Evolutionary conservation across 1,140 invertebrate genomes (phyloP), one percentile per base, ranked within the genome.

Genomic region (Trichonephila inaurata): DNA sequence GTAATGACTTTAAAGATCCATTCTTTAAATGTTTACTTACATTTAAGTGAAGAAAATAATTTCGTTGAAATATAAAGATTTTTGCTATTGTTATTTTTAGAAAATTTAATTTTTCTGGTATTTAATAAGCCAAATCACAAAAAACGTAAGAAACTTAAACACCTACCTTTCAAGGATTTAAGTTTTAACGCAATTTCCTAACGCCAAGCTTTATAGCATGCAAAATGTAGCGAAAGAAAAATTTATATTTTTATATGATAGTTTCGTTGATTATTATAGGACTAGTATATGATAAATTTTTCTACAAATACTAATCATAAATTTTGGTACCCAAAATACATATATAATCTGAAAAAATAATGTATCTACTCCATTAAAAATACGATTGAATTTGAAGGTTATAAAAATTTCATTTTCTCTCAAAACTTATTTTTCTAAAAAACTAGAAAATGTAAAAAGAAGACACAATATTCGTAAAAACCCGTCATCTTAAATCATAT

Each of bases 201-300:
- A 72, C 77, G 83, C 91, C 82, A 92, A 92, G 91, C 82, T 66
- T 87, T 92, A 87, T 44, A 87, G 64, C 91, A 92, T 92, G 91
- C 91, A 92, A 92, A 87, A 72, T 85, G 82, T 91, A 61, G 69
- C 19, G 58, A 58, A 24, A 69, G n/a, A 58, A 21, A 58, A 51
- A 28, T 85, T 58, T 60, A 51, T 51, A 51, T 2, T 51, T 12
- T 51, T 51, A 5, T 40, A 40, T 51, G 51, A 51, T 51, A 12
- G 7, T 51, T 51, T 12, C 51, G 51, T 51, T 51, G 51, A 51
- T 51, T 10, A 51, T 51, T 51, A 51, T 10, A 51, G 7, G 0
- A 51, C 51, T 51, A 51, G 5, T 0, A 51, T 51, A 51, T 51
- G 10, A 51, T 10, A 10, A 7, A 51, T 51, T 51, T 51, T 51